These are phyloP conservation scores for Acanthococcus lagerstroemiae DNA, from an alignment of 2,888 invertebrate genomes.

Conservation along the genomic window DNA sequence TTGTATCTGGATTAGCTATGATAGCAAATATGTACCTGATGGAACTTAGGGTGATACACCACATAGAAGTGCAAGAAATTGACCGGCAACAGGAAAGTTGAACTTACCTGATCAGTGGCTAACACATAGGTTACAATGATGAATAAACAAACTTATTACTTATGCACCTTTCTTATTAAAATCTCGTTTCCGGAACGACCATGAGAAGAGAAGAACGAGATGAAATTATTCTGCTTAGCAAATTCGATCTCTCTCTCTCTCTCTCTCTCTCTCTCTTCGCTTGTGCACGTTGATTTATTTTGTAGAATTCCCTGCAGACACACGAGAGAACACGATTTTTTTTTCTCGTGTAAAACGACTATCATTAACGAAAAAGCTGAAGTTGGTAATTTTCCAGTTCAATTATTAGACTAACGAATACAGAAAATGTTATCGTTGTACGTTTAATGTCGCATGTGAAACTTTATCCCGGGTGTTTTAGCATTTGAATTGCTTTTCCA, in stretches of 20 bases:
- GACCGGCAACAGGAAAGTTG: too few relatives aligned
- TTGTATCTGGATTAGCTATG: too few relatives aligned
- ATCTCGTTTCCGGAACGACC: background rate
- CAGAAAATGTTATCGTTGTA: background rate
- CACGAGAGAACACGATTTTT: background rate
- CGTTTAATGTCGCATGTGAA: too few relatives aligned
- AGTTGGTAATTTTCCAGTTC: background rate
- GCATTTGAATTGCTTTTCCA: too few relatives aligned
- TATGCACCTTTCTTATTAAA: background rate
- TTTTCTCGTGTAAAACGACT: background rate
- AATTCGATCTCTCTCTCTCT: background rate
- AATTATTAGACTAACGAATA: background rate
- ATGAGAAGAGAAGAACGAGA: background rate
- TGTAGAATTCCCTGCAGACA: background rate
- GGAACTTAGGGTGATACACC: too few relatives aligned
- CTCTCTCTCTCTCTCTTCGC: background rate
- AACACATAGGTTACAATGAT: too few relatives aligned
- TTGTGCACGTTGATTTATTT: background rate
- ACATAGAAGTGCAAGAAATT: too few relatives aligned
- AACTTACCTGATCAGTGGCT: too few relatives aligned
- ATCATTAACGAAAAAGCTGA: slow-evolving; percentile 1
- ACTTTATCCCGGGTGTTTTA: too few relatives aligned
- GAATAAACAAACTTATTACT: background rate
- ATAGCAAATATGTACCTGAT: too few relatives aligned
- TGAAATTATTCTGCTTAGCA: background rate